These are phyloP conservation scores for Arenaria interpres DNA, from an alignment of 2,113 vertebrate genomes.

Conservation along the genomic window DNA sequence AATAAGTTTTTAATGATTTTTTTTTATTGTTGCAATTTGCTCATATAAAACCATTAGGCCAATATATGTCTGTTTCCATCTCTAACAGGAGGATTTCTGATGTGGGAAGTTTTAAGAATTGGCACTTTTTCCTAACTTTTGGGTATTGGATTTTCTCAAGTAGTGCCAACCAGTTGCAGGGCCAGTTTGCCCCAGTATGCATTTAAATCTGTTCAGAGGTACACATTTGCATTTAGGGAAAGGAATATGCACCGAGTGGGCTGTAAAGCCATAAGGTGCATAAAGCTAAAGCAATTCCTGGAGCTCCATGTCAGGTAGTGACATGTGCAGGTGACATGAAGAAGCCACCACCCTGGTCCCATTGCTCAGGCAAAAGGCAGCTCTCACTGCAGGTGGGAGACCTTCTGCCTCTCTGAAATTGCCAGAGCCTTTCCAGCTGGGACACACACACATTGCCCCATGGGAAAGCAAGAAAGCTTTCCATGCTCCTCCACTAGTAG, in stretches of 20 bases:
- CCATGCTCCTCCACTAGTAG: fast-evolving
- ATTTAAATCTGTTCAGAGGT: background rate
- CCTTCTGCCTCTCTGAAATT: background rate
- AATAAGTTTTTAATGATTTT: background rate
- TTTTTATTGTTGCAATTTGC: background rate
- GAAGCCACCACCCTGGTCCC: background rate
- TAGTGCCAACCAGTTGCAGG: too few relatives aligned
- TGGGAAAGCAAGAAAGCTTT: background rate
- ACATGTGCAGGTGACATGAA: background rate
- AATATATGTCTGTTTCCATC: background rate
- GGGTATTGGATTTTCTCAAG: background rate
- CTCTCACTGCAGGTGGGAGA: fast-evolving
- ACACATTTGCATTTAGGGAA: background rate
- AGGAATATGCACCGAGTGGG: fast-evolving
- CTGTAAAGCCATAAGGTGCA: background rate
- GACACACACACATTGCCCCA: fast-evolving
- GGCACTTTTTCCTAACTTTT: background rate
- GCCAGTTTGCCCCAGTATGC: background rate
- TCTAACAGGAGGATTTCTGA: background rate
- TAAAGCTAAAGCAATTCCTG: background rate
- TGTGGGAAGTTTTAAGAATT: background rate
- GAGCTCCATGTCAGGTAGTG: background rate
- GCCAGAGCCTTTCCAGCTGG: background rate
- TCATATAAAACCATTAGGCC: background rate
- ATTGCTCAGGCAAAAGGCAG: fast-evolving